Conservation (phyloP, 1,140 invertebrate species). For the Triops longicaudatus region DNA sequence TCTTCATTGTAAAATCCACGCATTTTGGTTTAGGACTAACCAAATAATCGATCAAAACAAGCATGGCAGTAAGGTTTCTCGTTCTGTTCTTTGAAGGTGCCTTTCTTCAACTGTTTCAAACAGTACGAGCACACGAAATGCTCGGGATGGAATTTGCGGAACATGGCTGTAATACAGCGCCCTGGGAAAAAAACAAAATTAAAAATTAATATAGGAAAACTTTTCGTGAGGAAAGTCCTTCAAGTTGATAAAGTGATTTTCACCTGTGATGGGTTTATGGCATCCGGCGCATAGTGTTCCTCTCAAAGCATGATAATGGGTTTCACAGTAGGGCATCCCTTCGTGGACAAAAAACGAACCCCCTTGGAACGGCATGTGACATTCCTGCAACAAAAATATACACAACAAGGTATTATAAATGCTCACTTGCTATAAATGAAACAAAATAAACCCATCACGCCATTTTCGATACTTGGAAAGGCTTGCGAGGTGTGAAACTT, state of each 20-base stretch:
- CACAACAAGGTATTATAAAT: conserved; percentile 31
- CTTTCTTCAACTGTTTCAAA: conserved; percentile 91
- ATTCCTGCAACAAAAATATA: conserved; percentile 58
- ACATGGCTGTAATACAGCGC: conserved; percentile 98
- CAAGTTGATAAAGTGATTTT: conserved; percentile 21
- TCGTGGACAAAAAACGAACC: conserved; percentile 94
- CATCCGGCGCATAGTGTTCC: conserved; percentile 95
- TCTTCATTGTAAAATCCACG: neutral
- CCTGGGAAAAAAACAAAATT: conserved; percentile 45
- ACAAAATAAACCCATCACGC: neutral
- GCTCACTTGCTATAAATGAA: neutral
- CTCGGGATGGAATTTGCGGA: conserved; percentile 96
- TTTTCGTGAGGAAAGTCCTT: neutral
- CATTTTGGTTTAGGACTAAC: conserved; percentile 41
- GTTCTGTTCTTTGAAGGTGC: conserved; percentile 96
- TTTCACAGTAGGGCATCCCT: conserved; percentile 93
- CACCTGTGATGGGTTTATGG: conserved; percentile 88
- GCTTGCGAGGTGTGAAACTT: neutral
- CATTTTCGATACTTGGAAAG: neutral
- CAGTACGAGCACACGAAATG: conserved; percentile 99
- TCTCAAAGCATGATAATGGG: conserved; percentile 92
- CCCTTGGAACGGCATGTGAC: conserved; percentile 81
- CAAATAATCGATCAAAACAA: conserved; percentile 96
- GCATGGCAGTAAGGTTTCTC: conserved; percentile 96
- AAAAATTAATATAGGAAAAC: neutral